These are phyloP conservation scores for Aspidiotus destructor DNA, from an alignment of 2,888 invertebrate genomes.

Conservation along the genomic window DNA sequence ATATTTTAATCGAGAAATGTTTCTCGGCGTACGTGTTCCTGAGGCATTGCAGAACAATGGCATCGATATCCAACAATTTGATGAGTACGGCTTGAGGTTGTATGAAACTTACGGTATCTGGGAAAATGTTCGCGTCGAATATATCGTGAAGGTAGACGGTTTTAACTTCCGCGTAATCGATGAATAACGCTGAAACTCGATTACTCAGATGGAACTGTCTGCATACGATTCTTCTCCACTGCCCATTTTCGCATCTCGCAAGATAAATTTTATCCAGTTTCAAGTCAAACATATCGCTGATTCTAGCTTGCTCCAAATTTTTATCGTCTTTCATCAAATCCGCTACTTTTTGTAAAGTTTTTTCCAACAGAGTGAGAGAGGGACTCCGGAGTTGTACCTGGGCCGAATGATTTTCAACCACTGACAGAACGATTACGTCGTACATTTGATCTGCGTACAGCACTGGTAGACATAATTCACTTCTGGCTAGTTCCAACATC, in stretches of 20 bases:
- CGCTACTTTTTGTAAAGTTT: slow-evolving; percentile 9
- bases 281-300: background rate
- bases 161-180: slow-evolving; percentile 11
- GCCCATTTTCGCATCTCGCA: background rate
- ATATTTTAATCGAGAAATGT: background rate
- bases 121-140: background rate
- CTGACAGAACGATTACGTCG: slow-evolving; percentile 8
- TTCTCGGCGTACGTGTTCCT: background rate
- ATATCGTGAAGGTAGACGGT: background rate
- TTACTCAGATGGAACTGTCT: slow-evolving; percentile 2
- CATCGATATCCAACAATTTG: background rate
- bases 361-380: slow-evolving; percentile 7
- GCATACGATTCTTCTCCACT: slow-evolving; percentile 13
- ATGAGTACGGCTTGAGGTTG: slow-evolving; percentile 13
- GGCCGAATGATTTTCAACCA: background rate
- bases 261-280: slow-evolving; percentile 15
- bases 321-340: background rate
- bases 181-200: slow-evolving; percentile 1
- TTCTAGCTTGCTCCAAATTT: background rate
- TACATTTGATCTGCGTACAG: background rate
- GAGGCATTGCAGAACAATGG: background rate
- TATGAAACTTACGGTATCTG: slow-evolving; percentile 10
- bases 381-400: slow-evolving; percentile 13
- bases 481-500: slow-evolving; percentile 4
- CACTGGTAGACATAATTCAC: slow-evolving; percentile 8